Conservation (phyloP, 2,888 invertebrate genomes). For the Cristatella mucedo region DNA sequence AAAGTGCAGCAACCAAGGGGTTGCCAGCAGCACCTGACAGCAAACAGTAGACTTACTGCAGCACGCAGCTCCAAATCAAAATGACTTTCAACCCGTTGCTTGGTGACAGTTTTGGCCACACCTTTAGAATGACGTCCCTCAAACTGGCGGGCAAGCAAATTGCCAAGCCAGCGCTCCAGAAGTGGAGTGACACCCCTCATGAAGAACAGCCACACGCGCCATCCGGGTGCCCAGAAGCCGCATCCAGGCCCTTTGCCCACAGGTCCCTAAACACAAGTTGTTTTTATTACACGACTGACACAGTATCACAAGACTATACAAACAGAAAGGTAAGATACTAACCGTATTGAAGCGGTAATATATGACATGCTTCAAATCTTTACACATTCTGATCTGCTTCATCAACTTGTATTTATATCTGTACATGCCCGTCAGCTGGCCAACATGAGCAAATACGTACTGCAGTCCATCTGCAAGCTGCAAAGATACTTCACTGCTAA, state of each 20-base stretch:
- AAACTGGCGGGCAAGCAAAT: conserved; percentile 90
- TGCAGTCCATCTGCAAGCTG: conserved; percentile 93
- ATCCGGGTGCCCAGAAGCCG: conserved; percentile 96
- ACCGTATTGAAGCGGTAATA: conserved; percentile 97
- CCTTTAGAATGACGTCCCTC: conserved; percentile 98
- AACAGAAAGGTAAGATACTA: conserved; percentile 35
- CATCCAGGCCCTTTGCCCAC: conserved; percentile 97
- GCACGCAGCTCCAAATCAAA: conserved; percentile 95
- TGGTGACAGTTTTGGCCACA: conserved; percentile 98
- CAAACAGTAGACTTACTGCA: conserved; percentile 47
- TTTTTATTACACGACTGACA: conserved; percentile 1
- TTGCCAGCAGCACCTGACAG: no score
- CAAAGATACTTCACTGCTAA: no score
- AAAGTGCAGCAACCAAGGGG: no score
- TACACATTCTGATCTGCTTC: conserved; percentile 99
- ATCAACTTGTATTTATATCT: conserved; percentile 88
- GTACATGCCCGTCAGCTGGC: conserved; percentile 98
- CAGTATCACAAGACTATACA: no score
- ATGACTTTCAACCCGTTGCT: conserved; percentile 97
- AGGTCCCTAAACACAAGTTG: conserved; percentile 52
- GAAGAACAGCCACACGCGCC: conserved; percentile 99
- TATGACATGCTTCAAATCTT: conserved; percentile 94
- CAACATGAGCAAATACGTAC: conserved; percentile 97
- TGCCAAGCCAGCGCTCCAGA: conserved; percentile 96
- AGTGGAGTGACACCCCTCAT: conserved; percentile 96